Conservation (phyloP, 2,888 invertebrate species). For the Eupelmus urozonus region DNA sequence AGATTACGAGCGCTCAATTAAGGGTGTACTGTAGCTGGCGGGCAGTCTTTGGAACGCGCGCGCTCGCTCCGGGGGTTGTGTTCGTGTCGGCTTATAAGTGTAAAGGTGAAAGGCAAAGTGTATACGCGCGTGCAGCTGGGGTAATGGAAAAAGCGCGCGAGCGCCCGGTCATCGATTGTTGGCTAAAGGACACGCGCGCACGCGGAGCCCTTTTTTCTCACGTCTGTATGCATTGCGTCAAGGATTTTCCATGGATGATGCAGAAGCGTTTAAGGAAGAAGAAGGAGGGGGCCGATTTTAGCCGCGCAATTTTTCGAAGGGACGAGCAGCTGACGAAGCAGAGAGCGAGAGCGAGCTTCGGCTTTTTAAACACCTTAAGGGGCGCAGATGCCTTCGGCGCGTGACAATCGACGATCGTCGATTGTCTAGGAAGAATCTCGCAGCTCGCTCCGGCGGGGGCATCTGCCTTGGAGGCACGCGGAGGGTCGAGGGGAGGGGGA, state of each 20-base stretch:
- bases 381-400: slow-evolving; percentile 20
- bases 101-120: neutral
- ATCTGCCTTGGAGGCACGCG: no score
- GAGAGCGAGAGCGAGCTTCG: slow-evolving; percentile 12
- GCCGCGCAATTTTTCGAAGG: neutral
- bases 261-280: no score
- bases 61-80: neutral
- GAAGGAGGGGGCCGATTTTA: no score
- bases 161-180: neutral
- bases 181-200: no score
- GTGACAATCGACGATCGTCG: slow-evolving; percentile 44
- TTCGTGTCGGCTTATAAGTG: no score
- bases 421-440: neutral
- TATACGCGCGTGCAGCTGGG: neutral
- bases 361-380: slow-evolving; percentile 23
- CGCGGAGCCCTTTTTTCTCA: no score
- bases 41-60: neutral
- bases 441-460: no score
- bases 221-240: no score
- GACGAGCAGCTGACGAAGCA: neutral
- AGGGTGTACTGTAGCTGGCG: neutral
- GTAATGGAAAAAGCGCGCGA: neutral
- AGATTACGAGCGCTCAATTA: neutral
- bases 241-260: no score
- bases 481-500: no score